A percentile compares a stretch with the other conserved stretches of the same genome.
Conservation (phyloP, 2,888 invertebrate species). For the Tineola bisselliella region DNA sequence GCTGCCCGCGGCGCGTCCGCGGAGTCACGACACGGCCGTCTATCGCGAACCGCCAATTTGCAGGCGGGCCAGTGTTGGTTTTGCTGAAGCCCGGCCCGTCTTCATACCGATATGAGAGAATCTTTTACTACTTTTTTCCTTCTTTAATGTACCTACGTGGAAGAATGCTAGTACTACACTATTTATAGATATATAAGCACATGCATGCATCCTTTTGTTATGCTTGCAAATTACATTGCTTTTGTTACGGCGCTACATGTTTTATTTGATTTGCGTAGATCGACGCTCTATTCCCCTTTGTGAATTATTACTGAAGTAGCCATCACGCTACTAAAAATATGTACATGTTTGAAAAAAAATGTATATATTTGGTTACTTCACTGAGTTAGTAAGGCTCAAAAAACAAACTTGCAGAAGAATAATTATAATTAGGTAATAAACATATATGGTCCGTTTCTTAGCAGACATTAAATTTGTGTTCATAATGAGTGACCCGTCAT, state of each 20-base stretch:
- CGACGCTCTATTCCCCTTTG: not conserved
- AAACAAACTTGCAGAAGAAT: slow-evolving; percentile 28
- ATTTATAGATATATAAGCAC: not conserved
- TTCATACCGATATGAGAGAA: slow-evolving; percentile 25
- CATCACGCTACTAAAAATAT: too few species aligned
- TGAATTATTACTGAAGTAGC: not conserved
- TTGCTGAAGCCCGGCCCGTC: slow-evolving; percentile 55
- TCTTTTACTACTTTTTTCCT: slow-evolving; percentile 3
- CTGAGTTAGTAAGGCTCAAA: not conserved
- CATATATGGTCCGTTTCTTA: slow-evolving; percentile 42
- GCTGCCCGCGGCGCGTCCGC: slow-evolving; percentile 46
- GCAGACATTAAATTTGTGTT: slow-evolving; percentile 45
- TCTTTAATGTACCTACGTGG: slow-evolving; percentile 13
- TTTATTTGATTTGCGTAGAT: not conserved
- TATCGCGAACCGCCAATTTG: slow-evolving; percentile 61
- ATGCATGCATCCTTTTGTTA: slow-evolving; percentile 12
- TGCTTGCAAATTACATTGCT: slow-evolving; percentile 12
- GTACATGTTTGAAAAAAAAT: too few species aligned
- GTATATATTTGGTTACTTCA: too few species aligned
- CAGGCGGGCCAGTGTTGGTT: slow-evolving; percentile 63
- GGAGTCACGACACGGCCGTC: slow-evolving; percentile 58
- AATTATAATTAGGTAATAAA: slow-evolving; percentile 56
- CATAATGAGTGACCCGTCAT: slow-evolving; percentile 58
- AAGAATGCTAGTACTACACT: slow-evolving; percentile 9
- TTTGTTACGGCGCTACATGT: not conserved